A percentile compares a stretch with the other conserved stretches of the same genome.
Evolutionary conservation across 2,113 vertebrate genomes (phyloP).

Genomic region (Seriola quinqueradiata): DNA sequence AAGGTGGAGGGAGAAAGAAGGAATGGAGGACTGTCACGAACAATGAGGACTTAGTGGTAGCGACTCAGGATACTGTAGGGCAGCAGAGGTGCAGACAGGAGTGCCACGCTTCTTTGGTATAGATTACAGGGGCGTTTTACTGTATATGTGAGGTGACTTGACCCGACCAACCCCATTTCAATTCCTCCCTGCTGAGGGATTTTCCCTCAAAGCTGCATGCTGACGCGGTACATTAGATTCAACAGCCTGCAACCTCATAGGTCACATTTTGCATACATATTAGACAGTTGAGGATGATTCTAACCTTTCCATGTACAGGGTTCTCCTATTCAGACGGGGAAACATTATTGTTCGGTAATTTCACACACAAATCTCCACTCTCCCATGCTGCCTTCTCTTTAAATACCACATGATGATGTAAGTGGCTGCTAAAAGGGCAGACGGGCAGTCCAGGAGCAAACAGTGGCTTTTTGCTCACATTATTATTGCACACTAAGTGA

Average conservation of each 20-base stretch:
- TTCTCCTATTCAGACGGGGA: constrained; percentile 68
- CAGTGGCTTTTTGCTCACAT: constrained; percentile 35
- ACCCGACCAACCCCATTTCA: constrained; percentile 68
- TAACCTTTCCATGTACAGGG: constrained; percentile 80
- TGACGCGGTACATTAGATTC: constrained; percentile 76
- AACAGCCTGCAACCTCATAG: constrained; percentile 77
- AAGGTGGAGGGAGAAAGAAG: constrained; percentile 17
- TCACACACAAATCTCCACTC: constrained; percentile 62
- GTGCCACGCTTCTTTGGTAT: constrained; percentile 45
- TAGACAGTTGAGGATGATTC: constrained; percentile 76
- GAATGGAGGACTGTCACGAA: constrained; percentile 45
- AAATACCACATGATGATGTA: constrained; percentile 72
- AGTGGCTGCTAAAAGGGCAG: constrained; percentile 69
- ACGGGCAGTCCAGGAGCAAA: constrained; percentile 42
- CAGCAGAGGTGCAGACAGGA: constrained; percentile 31
- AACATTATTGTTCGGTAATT: constrained; percentile 75
- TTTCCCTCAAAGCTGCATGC: constrained; percentile 69
- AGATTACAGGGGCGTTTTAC: constrained; percentile 65
- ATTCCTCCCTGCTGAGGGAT: constrained; percentile 68
- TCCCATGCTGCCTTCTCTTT: constrained; percentile 43
- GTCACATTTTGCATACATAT: constrained; percentile 85
- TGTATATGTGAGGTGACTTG: constrained; percentile 61
- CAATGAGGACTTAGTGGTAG: constrained; percentile 54
- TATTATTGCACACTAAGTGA: constrained; percentile 14
- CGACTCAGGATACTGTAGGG: constrained; percentile 36